Evolutionary conservation across 1,140 invertebrate genomes (phyloP).

Genomic region (Pectinophora gossypiella): DNA sequence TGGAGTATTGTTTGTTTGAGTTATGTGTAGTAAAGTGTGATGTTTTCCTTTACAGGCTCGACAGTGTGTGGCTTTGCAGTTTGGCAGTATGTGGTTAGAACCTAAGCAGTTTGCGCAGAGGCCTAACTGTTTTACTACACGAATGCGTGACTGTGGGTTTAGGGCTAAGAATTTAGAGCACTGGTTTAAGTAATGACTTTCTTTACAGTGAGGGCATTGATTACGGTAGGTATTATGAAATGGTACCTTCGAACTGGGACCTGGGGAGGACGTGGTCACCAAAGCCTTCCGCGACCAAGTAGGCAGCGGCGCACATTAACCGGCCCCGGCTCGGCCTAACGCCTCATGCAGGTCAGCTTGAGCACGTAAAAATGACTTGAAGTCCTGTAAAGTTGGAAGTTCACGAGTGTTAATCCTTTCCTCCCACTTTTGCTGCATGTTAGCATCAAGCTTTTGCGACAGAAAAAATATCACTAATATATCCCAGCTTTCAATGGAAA

Average conservation of each 20-base stretch:
- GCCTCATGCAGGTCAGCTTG: neutral
- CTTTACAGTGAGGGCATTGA: neutral
- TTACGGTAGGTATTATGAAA: neutral
- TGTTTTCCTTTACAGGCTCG: neutral
- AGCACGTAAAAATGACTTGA: neutral
- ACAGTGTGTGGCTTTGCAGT: neutral
- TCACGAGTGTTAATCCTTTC: conserved; percentile 1
- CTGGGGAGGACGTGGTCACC: neutral
- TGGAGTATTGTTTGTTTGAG: neutral
- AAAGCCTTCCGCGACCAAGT: neutral
- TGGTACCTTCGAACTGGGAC: neutral
- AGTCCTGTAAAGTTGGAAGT: conserved; percentile 2
- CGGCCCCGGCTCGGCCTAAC: neutral
- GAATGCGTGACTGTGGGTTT: neutral
- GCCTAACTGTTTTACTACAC: neutral
- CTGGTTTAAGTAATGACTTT: neutral
- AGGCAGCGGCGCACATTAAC: neutral
- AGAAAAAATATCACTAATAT: neutral
- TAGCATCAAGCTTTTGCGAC: neutral
- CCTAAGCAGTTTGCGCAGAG: neutral
- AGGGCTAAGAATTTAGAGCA: neutral
- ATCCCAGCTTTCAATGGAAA: neutral
- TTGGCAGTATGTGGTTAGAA: neutral
- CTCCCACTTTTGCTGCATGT: neutral
- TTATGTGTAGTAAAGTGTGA: conserved; percentile 3